Evolutionary conservation across 1,140 invertebrate species (phyloP), one percentile per base, ranked within the genome.

Genomic region (Psix sp.): DNA sequence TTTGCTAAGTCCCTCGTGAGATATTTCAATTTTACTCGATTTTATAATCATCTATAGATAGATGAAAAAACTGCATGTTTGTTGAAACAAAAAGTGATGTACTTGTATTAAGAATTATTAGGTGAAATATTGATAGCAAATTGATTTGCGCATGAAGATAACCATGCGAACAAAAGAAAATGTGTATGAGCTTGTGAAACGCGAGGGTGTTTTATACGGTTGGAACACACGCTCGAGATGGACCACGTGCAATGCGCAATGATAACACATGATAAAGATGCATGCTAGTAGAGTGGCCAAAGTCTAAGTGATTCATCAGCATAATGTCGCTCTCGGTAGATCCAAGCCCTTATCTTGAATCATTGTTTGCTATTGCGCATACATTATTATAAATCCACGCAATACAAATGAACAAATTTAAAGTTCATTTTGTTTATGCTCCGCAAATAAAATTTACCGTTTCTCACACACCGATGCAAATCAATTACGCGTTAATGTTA

Each of bases 251-350:
- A 76, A 56, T 56, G 49, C 48, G 56, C 42, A 65, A 70, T 45
- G 73, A 76, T 76, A 76, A 66, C 66, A 26, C 49, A 52, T 57
- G 67, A 76, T 76, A 71, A 66, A 66, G 54, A 66, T 66, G 60
- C 60, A 56, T 66, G 60, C 57, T 62, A 60, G 48, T 71, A 45
- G 26, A 51, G 17, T 42, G 66, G 39, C 14, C 66, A 71, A 75
- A 75, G 73, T 75, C 66, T 48, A 66, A 43, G 38, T 75, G 66
- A 75, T 46, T 75, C 72, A 75, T 60, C 49, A 17, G 38, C 38
- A 36, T 49, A 49, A 56, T 57, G 49, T 57, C 48, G 29, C 33
- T 65, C 54, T 49, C 38, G 15, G 51, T 74, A 29, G 33, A 75
- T 60, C 66, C 26, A 33, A 57, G 40, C 35, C 16, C 42, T 70